phyloP scores from a whole-genome alignment of 2,797 vertebrate species.

The Clarias pachynema region DNA sequence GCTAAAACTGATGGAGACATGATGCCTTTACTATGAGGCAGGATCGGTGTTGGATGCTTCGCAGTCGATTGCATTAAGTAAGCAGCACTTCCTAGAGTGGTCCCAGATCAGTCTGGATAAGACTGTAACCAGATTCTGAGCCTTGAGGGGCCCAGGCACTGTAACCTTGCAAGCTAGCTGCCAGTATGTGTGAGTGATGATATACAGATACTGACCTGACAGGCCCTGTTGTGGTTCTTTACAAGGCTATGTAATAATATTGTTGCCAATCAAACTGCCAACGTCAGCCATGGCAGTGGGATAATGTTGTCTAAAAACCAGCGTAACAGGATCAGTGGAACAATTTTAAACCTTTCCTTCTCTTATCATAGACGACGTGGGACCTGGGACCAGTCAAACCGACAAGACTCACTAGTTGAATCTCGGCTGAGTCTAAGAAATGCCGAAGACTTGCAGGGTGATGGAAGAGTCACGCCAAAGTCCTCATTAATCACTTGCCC shows the following conservation, averaged over 20 bases:
- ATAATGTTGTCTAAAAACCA: background rate
- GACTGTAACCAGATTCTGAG: constrained; percentile 37
- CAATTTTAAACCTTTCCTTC: constrained; percentile 15
- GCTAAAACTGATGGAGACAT: constrained; percentile 28
- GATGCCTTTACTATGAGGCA: constrained; percentile 46
- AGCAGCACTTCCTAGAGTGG: constrained; percentile 22
- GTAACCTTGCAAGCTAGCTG: constrained; percentile 47
- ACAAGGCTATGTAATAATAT: constrained; percentile 32
- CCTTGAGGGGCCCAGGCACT: constrained; percentile 22
- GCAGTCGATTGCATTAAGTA: constrained; percentile 17
- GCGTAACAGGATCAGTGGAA: constrained; percentile 16
- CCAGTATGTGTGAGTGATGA: constrained; percentile 39
- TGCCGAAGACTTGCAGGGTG: constrained; percentile 72
- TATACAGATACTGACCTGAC: constrained; percentile 41
- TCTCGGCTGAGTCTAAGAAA: constrained; percentile 59
- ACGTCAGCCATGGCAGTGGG: constrained; percentile 16
- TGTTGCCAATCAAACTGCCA: constrained; percentile 44
- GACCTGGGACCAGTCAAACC: constrained; percentile 32
- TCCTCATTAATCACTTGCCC: constrained; percentile 81
- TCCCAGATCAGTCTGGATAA: constrained; percentile 43
- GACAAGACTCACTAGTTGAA: constrained; percentile 35
- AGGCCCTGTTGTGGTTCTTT: constrained; percentile 19
- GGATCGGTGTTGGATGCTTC: constrained; percentile 25
- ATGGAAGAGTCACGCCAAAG: constrained; percentile 79
- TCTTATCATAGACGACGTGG: constrained; percentile 17